Percentiles rank a stretch among this genome's conserved stretches.
These are phyloP conservation scores for Machimus atricapillus DNA, from an alignment of 2,888 invertebrate species.

Conservation along the genomic window DNA sequence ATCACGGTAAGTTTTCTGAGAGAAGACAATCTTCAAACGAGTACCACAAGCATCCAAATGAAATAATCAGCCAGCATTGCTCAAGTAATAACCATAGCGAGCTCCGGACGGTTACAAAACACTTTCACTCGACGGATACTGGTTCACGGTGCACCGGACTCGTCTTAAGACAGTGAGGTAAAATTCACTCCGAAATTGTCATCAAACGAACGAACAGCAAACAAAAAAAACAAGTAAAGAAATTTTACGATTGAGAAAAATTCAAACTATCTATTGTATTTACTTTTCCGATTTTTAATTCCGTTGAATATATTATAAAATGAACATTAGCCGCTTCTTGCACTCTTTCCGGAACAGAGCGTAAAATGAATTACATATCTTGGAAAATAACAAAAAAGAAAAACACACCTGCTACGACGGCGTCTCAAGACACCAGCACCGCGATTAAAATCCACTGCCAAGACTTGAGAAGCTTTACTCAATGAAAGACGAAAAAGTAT, in stretches of 20 bases:
- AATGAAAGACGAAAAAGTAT: not conserved
- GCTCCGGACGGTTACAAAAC: slow-evolving; percentile 9
- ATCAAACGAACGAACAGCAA: not conserved
- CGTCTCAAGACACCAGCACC: not conserved
- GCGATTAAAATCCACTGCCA: not conserved
- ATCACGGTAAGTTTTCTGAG: not conserved
- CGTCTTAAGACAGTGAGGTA: not conserved
- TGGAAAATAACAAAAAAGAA: not conserved
- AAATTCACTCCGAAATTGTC: not conserved
- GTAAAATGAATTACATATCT: not conserved
- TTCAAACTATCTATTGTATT: not conserved
- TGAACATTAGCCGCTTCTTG: not conserved
- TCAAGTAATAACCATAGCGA: slow-evolving; percentile 10
- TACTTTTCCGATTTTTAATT: not conserved
- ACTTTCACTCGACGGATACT: slow-evolving; percentile 31
- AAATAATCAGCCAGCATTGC: not conserved
- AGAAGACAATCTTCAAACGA: not conserved
- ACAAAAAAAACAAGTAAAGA: not conserved
- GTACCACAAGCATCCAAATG: slow-evolving; percentile 8
- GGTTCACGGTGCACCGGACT: not conserved
- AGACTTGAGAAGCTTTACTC: not conserved
- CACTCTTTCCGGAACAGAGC: not conserved
- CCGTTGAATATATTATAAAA: not conserved
- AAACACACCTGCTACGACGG: not conserved
- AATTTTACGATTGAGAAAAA: not conserved